These are phyloP conservation scores for Acrocephalus arundinaceus DNA, from an alignment of 2,113 vertebrate species.

Conservation along the genomic window DNA sequence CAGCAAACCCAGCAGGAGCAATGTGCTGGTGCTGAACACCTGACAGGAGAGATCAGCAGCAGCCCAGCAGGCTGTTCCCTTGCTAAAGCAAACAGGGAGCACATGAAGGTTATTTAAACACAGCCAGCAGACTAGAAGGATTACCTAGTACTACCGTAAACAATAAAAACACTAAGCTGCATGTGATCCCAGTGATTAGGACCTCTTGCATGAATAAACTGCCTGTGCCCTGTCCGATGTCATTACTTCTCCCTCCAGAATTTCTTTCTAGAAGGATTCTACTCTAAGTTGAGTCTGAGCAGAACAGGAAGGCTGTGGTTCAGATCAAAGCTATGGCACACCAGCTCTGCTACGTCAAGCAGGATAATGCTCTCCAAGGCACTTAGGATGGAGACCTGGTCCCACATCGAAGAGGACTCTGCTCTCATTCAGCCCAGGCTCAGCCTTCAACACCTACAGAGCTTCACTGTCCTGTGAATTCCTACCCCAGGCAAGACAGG, in stretches of 20 bases:
- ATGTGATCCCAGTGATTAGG: not conserved
- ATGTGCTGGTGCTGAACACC: rapidly evolving
- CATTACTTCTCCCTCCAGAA: not conserved
- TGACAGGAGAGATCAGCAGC: not conserved
- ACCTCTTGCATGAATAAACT: not conserved
- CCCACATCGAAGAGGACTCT: not conserved
- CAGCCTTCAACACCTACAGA: not conserved
- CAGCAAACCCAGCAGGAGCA: not conserved
- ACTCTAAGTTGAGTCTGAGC: not conserved
- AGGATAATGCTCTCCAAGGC: not conserved
- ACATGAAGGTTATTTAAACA: not conserved
- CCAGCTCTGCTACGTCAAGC: not conserved
- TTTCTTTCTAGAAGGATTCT: not conserved
- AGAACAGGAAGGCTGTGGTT: not conserved
- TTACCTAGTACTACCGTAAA: not conserved
- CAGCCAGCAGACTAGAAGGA: not conserved
- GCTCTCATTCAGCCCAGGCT: not conserved
- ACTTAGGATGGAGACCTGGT: not conserved
- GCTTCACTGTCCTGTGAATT: not conserved
- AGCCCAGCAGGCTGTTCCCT: not conserved
- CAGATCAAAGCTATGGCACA: not conserved
- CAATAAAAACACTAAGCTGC: not conserved
- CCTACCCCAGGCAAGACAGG: not conserved
- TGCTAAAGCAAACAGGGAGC: not conserved
- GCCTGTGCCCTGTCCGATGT: not conserved